Percentiles rank a stretch among this genome's conserved stretches.
These are phyloP conservation scores for Trimorus sp. DNA, from an alignment of 2,888 invertebrate genomes.

Conservation along the genomic window DNA sequence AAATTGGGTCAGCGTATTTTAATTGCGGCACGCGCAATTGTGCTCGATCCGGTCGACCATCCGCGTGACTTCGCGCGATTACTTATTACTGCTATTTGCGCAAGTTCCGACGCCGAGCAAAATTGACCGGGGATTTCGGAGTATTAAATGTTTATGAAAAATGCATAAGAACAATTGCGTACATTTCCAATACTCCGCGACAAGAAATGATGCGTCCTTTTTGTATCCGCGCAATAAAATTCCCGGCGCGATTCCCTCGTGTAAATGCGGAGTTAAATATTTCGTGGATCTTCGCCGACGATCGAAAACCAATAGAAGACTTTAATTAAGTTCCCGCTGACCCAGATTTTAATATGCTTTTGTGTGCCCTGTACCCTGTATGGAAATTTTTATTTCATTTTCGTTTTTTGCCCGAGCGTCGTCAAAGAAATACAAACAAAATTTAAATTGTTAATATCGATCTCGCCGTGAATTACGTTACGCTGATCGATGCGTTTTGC, in stretches of 20 bases:
- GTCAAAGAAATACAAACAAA: not conserved
- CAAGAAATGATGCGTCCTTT: not conserved
- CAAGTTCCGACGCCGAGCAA: not conserved
- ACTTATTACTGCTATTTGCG: not conserved
- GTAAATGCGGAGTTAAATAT: constrained; percentile 52
- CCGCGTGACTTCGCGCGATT: not conserved
- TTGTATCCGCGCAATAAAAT: constrained; percentile 25
- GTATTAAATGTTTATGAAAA: constrained; percentile 33
- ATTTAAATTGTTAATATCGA: constrained; percentile 15
- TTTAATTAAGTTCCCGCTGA: constrained; percentile 57
- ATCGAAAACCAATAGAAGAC: constrained; percentile 46
- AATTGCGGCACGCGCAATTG: constrained; percentile 16
- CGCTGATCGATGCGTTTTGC: too few relatives aligned
- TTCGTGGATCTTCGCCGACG: constrained; percentile 35
- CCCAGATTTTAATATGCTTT: constrained; percentile 47
- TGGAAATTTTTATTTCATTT: too few relatives aligned
- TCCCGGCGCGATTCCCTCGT: constrained; percentile 37
- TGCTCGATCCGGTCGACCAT: not conserved
- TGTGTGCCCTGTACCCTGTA: not conserved
- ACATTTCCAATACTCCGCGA: constrained; percentile 12
- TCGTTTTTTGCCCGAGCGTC: too few relatives aligned
- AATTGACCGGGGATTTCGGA: not conserved
- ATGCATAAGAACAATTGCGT: constrained; percentile 14
- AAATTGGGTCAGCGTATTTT: constrained; percentile 28
- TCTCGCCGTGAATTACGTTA: too few relatives aligned